Percentiles rank a stretch among this genome's conserved stretches.
These are phyloP conservation scores for Corbicula japonica DNA, from an alignment of 2,888 invertebrate species.

Conservation along the genomic window DNA sequence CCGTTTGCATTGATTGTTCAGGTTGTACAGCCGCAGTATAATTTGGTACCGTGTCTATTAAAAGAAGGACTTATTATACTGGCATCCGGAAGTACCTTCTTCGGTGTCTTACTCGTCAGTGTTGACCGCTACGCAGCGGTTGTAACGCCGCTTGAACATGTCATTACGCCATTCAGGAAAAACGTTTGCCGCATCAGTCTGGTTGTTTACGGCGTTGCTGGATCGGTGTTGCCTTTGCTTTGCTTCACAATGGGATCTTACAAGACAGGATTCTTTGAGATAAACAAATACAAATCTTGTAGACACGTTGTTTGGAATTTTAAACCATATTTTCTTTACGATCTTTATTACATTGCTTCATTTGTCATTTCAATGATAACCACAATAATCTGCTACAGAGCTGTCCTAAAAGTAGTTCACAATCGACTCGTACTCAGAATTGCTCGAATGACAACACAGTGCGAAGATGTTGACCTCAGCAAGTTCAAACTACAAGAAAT, in stretches of 20 bases:
- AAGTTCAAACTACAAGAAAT: conserved; percentile 25
- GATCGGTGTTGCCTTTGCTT: conserved; percentile 24
- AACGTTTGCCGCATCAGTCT: conserved; percentile 20
- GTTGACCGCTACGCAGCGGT: conserved; percentile 49
- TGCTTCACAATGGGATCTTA: conserved; percentile 25
- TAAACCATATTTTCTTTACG: conserved; percentile 41
- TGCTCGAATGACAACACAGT: neutral
- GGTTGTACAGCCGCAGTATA: too few relatives aligned
- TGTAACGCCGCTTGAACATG: conserved; percentile 28
- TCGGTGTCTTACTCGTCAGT: conserved; percentile 42
- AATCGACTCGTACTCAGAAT: conserved; percentile 13
- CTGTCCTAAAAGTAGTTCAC: conserved; percentile 39
- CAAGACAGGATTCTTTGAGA: neutral
- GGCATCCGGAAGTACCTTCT: conserved; percentile 35
- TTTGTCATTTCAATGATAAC: conserved; percentile 18
- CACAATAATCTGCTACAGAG: conserved; percentile 27
- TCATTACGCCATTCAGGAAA: conserved; percentile 19
- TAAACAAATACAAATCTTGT: conserved; percentile 23
- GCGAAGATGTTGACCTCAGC: neutral
- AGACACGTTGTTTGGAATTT: conserved; percentile 41
- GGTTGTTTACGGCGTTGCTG: conserved; percentile 16
- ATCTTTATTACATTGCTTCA: conserved; percentile 33
- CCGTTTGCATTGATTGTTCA: too few relatives aligned
- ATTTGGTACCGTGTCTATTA: conserved; percentile 30
- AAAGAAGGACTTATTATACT: conserved; percentile 50